Conservation (phyloP, 2,888 invertebrate genomes). For the Oeneis ivallda region DNA sequence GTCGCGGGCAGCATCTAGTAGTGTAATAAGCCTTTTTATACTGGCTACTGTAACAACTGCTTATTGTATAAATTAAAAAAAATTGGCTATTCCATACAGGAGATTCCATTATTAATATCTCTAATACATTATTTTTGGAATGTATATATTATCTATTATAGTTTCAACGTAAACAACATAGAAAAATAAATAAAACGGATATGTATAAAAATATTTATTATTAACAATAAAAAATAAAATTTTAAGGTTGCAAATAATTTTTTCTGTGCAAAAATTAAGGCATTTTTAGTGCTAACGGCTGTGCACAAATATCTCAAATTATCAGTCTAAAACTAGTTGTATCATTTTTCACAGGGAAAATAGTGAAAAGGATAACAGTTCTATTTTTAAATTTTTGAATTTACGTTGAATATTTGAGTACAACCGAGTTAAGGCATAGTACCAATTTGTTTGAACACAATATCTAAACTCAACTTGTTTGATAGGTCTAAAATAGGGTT, state of each 20-base stretch:
- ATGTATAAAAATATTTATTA: not conserved
- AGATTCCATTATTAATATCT: conserved; percentile 28
- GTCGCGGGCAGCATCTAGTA: no score
- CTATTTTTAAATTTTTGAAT: not conserved
- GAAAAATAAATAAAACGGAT: not conserved
- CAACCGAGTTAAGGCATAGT: not conserved
- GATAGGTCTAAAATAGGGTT: no score
- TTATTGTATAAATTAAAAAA: not conserved
- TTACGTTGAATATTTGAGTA: not conserved
- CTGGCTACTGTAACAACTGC: not conserved
- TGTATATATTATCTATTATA: not conserved
- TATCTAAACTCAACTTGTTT: no score
- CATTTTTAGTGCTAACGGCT: not conserved
- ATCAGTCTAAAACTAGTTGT: not conserved
- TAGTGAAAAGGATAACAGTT: not conserved
- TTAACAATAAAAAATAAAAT: not conserved
- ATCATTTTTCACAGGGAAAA: not conserved
- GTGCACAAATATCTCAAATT: not conserved
- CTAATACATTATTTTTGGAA: not conserved
- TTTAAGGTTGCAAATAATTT: no score
- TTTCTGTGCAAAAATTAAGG: conserved; percentile 2
- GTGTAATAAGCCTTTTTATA: not conserved
- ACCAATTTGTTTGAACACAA: no score
- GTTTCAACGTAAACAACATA: not conserved
- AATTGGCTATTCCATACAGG: conserved; percentile 8